phyloP scores from a whole-genome alignment of 2,113 vertebrate genomes.

The Anhinga rufa region DNA sequence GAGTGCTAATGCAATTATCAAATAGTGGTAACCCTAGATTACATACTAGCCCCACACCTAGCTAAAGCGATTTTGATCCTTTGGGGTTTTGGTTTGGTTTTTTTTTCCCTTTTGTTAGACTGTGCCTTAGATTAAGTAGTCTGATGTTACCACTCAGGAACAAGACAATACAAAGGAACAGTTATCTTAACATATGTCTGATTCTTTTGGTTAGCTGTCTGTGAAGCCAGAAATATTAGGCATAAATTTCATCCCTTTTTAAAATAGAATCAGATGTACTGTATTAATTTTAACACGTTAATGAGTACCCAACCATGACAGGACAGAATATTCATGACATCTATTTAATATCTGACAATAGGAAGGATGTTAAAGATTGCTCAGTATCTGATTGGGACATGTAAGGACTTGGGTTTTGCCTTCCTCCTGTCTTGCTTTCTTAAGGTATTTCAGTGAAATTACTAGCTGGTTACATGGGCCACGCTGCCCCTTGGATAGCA shows the following conservation, averaged over 20 bases:
- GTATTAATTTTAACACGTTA: conserved; percentile 20
- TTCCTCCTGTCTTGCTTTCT: not conserved
- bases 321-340: not conserved
- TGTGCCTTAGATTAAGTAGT: not conserved
- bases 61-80: not conserved
- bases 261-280: not conserved
- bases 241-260: not conserved
- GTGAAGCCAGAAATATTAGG: not conserved
- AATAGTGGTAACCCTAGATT: not conserved
- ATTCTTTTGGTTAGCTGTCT: not conserved
- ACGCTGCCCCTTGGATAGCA: not conserved
- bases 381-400: not conserved
- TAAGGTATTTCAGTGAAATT: not conserved
- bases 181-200: not conserved
- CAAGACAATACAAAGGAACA: not conserved
- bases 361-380: not conserved
- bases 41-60: not conserved
- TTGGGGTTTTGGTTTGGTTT: not conserved
- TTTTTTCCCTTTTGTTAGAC: not conserved
- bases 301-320: not conserved
- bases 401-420: not conserved
- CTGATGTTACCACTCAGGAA: conserved; percentile 13
- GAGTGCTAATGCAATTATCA: conserved; percentile 39
- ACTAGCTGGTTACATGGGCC: not conserved
- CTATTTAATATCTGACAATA: conserved; percentile 6